These are phyloP conservation scores for Brienomyrus longianalis DNA, from an alignment of 2,113 vertebrate genomes.

Conservation along the genomic window DNA sequence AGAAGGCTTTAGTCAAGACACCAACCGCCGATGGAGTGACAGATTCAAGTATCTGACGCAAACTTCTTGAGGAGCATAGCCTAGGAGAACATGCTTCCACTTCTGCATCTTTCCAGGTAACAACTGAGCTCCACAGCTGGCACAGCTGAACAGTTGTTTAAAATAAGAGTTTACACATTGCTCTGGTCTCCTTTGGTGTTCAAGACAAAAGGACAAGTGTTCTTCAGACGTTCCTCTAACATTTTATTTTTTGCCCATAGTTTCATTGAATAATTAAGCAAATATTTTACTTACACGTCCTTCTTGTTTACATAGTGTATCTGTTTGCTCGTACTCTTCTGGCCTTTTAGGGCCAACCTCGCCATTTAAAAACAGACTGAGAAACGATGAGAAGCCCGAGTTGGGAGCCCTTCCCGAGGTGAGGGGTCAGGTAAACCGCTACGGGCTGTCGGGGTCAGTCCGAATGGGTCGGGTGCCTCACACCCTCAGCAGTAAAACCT, in stretches of 20 bases:
- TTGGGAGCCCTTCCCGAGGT: background rate
- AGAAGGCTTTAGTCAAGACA: background rate
- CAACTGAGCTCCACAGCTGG: background rate
- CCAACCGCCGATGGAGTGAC: background rate
- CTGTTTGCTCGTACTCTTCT: background rate
- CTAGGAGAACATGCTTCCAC: background rate
- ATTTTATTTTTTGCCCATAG: constrained; percentile 8
- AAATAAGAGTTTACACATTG: background rate
- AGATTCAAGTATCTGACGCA: background rate
- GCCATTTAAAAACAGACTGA: background rate
- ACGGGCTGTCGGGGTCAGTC: background rate
- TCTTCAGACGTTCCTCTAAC: background rate
- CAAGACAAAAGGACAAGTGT: background rate
- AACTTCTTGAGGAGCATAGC: background rate
- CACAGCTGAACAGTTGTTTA: background rate
- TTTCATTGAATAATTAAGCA: background rate
- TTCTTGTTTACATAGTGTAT: background rate
- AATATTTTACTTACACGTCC: background rate
- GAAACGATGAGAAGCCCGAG: background rate
- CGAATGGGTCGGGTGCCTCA: background rate
- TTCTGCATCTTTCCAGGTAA: background rate
- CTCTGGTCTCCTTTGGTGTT: background rate
- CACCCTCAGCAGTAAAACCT: background rate
- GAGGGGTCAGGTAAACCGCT: background rate
- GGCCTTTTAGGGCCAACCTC: background rate